phyloP scores from a whole-genome alignment of 1,140 invertebrate genomes.

The Fopius arisanus region DNA sequence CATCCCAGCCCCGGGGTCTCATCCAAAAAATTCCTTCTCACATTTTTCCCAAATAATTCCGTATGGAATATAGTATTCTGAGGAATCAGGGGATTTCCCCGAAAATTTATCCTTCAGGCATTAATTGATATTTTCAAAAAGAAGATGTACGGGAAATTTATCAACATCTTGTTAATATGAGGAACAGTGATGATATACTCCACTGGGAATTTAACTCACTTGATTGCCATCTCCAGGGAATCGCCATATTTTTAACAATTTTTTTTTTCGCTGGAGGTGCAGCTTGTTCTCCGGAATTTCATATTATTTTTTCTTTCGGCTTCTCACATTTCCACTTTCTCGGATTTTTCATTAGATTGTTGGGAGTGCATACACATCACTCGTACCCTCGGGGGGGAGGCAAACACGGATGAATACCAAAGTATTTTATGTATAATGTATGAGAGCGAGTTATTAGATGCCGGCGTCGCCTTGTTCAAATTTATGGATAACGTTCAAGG shows the following conservation, averaged over 20 bases:
- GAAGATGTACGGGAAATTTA: no score
- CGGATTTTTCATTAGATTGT: background rate
- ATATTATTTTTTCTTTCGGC: no score
- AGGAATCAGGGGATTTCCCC: no score
- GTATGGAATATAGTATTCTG: no score
- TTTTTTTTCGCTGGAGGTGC: background rate
- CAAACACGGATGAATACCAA: conserved; percentile 36
- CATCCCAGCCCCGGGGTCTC: no score
- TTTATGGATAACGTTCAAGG: conserved; percentile 36
- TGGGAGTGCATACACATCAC: background rate
- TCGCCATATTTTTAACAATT: background rate
- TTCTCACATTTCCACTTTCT: background rate
- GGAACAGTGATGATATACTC: background rate
- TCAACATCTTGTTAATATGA: no score
- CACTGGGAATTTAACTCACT: background rate
- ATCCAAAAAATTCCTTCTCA: no score
- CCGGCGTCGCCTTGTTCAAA: conserved; percentile 30
- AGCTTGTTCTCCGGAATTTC: no score
- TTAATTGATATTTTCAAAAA: no score
- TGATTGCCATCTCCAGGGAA: conserved; percentile 1
- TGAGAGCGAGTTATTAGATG: conserved; percentile 37
- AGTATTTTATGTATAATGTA: conserved; percentile 38
- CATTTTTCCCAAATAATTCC: no score
- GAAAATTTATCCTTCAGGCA: no score
- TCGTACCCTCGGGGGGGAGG: conserved; percentile 3